Conservation (phyloP, 2,888 invertebrate species). For the Morpho deidamia region DNA sequence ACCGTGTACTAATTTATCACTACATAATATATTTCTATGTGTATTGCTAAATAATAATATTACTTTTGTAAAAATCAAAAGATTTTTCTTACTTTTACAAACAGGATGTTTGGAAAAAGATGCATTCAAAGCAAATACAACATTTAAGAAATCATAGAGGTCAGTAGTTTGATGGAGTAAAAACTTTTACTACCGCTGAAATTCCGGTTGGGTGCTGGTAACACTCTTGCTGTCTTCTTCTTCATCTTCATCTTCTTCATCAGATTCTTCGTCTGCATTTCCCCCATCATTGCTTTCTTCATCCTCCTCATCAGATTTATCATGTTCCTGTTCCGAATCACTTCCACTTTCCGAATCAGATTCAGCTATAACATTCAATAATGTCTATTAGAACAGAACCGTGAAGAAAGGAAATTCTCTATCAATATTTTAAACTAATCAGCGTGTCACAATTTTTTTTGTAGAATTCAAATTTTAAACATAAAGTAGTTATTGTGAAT, state of each 20-base stretch:
- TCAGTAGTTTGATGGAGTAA: background rate
- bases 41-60: too few species aligned
- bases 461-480: too few species aligned
- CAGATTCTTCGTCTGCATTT: slow-evolving; percentile 36
- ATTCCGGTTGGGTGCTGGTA: slow-evolving; percentile 37
- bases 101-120: too few species aligned
- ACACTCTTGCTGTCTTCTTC: slow-evolving; percentile 51
- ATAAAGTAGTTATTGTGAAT: too few species aligned
- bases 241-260: slow-evolving; percentile 48
- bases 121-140: too few species aligned
- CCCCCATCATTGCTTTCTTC: slow-evolving; percentile 37
- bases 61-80: too few species aligned
- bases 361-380: slow-evolving; percentile 38
- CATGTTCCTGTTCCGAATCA: slow-evolving; percentile 43
- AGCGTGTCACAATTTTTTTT: too few species aligned
- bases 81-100: too few species aligned
- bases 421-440: too few species aligned
- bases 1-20: too few species aligned
- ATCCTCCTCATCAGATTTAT: slow-evolving; percentile 38
- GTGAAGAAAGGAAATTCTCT: background rate
- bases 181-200: slow-evolving; percentile 30
- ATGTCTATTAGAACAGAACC: background rate
- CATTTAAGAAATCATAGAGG: too few species aligned
- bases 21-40: too few species aligned
- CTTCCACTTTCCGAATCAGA: slow-evolving; percentile 42